Conservation (phyloP, 2,113 vertebrate genomes). For the Vireo altiloquus region DNA sequence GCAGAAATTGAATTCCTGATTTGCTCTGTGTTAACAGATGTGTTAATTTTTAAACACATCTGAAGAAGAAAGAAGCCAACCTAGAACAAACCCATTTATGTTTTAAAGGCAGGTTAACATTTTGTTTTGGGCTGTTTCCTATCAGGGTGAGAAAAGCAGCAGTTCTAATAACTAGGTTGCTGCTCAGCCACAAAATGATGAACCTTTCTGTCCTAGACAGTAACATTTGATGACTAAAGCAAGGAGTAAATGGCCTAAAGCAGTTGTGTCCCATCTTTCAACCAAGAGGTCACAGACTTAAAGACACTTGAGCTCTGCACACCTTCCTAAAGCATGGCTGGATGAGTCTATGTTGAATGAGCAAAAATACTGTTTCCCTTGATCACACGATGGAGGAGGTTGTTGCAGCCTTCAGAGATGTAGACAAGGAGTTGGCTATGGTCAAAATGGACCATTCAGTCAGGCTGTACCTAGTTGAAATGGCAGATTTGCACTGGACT, state of each 20-base stretch:
- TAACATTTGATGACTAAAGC: background rate
- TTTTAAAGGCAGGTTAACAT: background rate
- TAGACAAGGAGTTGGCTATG: background rate
- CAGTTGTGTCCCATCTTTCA: background rate
- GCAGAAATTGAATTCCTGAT: background rate
- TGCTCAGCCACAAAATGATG: background rate
- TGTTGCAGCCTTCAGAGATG: background rate
- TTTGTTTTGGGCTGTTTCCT: background rate
- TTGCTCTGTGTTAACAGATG: background rate
- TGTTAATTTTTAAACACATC: background rate
- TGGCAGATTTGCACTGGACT: background rate
- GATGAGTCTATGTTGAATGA: background rate
- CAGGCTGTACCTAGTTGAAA: background rate
- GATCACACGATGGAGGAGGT: background rate
- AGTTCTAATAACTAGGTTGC: background rate
- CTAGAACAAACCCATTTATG: background rate
- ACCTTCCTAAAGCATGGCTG: background rate
- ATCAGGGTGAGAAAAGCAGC: background rate
- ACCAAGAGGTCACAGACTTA: background rate
- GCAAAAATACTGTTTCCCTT: background rate
- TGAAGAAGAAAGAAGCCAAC: background rate
- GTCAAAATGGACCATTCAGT: background rate
- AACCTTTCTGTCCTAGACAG: background rate
- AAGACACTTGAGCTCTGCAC: background rate
- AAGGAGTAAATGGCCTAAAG: background rate